A percentile compares a stretch with the other conserved stretches of the same genome.
Evolutionary conservation across 2,888 invertebrate species (phyloP).

Genomic region (Ochropleura leucogaster): DNA sequence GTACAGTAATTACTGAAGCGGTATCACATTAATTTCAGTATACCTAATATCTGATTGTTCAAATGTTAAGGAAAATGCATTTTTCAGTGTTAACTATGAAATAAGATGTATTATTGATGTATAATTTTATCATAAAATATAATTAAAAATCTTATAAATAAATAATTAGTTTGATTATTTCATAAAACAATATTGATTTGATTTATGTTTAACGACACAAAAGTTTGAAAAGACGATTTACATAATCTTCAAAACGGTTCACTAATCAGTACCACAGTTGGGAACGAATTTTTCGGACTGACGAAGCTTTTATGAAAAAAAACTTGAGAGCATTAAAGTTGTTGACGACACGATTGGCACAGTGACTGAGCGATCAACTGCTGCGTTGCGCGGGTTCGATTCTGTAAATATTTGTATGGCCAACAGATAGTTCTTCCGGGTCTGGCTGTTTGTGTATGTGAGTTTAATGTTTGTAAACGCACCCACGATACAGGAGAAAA

Average conservation of each 20-base stretch:
- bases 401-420: too few relatives aligned
- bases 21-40: constrained; percentile 5
- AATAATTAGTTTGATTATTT: constrained; percentile 5
- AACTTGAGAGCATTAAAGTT: neutral
- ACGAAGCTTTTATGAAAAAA: neutral
- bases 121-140: constrained; percentile 38
- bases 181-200: neutral
- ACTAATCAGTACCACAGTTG: neutral
- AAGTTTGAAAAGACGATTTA: neutral
- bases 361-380: too few relatives aligned
- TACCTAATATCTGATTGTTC: constrained; percentile 23
- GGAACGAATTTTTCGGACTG: neutral
- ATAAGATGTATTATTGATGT: constrained; percentile 40
- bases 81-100: constrained; percentile 40
- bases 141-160: constrained; percentile 34
- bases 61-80: constrained; percentile 28
- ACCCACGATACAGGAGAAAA: too few relatives aligned
- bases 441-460: too few relatives aligned
- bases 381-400: too few relatives aligned
- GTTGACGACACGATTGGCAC: too few relatives aligned
- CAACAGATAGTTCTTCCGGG: too few relatives aligned
- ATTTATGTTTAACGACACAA: neutral
- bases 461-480: too few relatives aligned
- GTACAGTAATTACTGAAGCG: too few relatives aligned
- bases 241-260: neutral